Conservation (phyloP, 2,797 vertebrate species). For the Ptychadena robeensis region DNA sequence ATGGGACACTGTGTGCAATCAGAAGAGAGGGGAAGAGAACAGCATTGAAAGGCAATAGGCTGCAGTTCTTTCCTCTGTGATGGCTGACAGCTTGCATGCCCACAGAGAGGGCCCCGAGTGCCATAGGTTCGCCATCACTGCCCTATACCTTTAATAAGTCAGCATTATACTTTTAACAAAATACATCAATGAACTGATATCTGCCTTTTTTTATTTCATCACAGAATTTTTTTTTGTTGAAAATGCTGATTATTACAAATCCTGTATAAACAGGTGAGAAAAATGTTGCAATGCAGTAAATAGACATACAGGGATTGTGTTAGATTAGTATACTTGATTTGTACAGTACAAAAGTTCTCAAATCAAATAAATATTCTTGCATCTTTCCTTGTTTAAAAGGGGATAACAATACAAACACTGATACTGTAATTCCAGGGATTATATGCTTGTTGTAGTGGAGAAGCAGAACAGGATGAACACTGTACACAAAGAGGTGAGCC, state of each 20-base stretch:
- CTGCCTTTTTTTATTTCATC: no score
- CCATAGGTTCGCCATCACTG: no score
- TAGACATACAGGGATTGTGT: background rate
- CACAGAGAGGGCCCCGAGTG: no score
- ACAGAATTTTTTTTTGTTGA: background rate
- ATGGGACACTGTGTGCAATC: no score
- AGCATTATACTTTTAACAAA: no score
- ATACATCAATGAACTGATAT: background rate
- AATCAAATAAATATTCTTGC: conserved; percentile 12
- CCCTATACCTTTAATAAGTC: no score
- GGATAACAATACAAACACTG: conserved; percentile 25
- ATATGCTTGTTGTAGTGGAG: conserved; percentile 22
- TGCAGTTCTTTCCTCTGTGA: no score
- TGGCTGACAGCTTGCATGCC: no score
- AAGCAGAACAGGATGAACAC: background rate
- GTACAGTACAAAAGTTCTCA: background rate
- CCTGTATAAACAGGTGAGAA: background rate
- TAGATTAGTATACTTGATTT: background rate
- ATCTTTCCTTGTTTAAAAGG: background rate
- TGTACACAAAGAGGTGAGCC: background rate
- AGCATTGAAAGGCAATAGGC: no score
- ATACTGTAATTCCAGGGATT: conserved; percentile 43
- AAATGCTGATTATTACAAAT: background rate
- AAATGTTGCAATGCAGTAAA: background rate
- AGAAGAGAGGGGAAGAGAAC: no score